Base-by-base conservation (phyloP, 2,113 vertebrate genomes). In the Lepus europaeus region DNA sequence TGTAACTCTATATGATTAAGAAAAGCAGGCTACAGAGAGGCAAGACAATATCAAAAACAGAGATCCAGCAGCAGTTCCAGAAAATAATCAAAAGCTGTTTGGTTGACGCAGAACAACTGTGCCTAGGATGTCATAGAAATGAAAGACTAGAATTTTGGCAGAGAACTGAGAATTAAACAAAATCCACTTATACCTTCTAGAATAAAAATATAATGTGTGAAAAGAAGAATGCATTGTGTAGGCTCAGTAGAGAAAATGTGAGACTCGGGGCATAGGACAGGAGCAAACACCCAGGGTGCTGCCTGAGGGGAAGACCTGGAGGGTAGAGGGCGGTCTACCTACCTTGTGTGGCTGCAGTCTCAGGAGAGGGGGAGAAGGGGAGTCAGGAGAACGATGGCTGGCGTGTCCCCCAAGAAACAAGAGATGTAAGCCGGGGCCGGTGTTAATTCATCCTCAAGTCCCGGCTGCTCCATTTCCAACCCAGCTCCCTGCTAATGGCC, bases 171-270 rank as follows among this genome's bases (percentile, higher is more conserved):
- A 88, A 31, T 27, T 73, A 17, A 51, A 68, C 14, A 56, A 81
- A 90, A 83, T 61, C 16, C 29, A 79, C 73, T 39, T 72, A 27
- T 49, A 49, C n/a, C 69, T 74, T 61, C 27, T 63, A 63, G 56
- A 89, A 83, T 53, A 7, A 73, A 78, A 72, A 39, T n/a, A 73
- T 3, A 33, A 2, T 95, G 95, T 94, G 53, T 90, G 64, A 87
- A 83, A 78, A 81, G 31, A 91, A 36, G 31, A 25, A 33, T 72
- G 36, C 51, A 77, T 31, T 73, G 17, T 31, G 39, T 89, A 77
- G 59, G 33, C 91, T 77, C 22, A 20, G 6, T 61, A 78, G 74
- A n/a, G 45, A 81, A 59, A 59, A 20, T 69, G 49, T 23, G 74
- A 94, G 29, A 64, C 66, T 86, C 68, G 53, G 81, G 49, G 72